phyloP scores from a whole-genome alignment of 2,113 vertebrate species.

The Falco punctatus region DNA sequence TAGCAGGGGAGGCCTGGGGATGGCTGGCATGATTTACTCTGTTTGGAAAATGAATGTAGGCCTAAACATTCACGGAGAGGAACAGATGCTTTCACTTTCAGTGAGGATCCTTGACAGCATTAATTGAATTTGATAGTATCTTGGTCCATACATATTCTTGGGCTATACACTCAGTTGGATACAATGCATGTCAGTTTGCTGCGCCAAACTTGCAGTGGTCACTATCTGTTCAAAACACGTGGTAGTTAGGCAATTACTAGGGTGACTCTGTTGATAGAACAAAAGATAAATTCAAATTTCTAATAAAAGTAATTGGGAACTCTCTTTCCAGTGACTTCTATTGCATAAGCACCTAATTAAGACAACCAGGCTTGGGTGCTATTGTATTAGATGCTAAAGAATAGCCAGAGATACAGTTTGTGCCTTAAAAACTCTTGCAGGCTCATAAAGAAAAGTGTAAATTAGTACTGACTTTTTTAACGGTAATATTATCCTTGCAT shows the following conservation, averaged over 20 bases:
- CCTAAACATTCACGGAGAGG: background rate
- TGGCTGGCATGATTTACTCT: background rate
- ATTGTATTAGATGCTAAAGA: background rate
- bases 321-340: background rate
- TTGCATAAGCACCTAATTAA: background rate
- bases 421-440: background rate
- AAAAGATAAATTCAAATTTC: background rate
- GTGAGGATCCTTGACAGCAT: background rate
- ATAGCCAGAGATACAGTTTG: background rate
- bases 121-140: background rate
- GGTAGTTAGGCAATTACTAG: background rate
- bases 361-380: background rate
- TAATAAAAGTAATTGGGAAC: background rate
- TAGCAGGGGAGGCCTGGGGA: background rate
- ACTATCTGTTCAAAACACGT: background rate
- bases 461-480: background rate
- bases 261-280: background rate
- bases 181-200: background rate
- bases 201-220: background rate
- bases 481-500: background rate
- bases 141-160: background rate
- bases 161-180: rapidly evolving
- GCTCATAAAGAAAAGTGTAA: background rate
- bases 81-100: background rate
- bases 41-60: background rate